phyloP scores from a whole-genome alignment of 2,888 invertebrate genomes.

The Galeopsomyia nigrocyanea region DNA sequence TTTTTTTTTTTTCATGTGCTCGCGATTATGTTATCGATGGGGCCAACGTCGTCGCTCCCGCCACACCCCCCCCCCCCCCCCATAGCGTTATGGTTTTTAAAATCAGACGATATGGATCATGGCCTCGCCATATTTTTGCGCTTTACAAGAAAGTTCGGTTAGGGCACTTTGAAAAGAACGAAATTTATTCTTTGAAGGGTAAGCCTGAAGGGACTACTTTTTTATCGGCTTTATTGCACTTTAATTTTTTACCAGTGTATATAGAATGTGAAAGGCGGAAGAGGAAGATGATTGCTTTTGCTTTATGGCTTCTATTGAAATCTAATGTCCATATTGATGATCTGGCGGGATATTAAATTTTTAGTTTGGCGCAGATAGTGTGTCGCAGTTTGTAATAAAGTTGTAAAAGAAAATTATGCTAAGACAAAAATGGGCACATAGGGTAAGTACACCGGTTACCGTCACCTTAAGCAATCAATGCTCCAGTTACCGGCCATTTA shows the following conservation, averaged over 20 bases:
- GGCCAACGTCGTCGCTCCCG: conserved; percentile 2
- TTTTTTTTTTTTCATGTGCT: conserved; percentile 2
- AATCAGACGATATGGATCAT: conserved; percentile 41
- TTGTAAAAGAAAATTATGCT: no score
- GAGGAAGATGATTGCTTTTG: conserved; percentile 19
- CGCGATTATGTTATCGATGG: conserved; percentile 32
- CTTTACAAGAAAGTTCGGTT: conserved; percentile 23
- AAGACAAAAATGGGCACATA: no score
- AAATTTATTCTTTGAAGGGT: background rate
- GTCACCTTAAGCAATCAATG: no score
- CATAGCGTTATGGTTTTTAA: conserved; percentile 30
- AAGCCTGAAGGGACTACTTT: background rate
- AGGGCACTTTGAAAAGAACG: conserved; percentile 14
- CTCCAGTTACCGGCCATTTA: no score
- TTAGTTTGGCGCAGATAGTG: no score
- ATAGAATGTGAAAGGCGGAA: background rate
- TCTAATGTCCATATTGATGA: conserved; percentile 7
- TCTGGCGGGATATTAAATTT: conserved; percentile 6
- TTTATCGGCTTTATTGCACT: background rate
- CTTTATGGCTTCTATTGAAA: background rate
- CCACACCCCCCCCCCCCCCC: no score
- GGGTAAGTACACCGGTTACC: no score
- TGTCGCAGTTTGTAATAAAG: no score
- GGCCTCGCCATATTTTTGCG: conserved; percentile 8
- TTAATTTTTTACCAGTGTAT: background rate